Base-by-base conservation (phyloP, 2,888 invertebrate genomes). In the Drosophila limbata region DNA sequence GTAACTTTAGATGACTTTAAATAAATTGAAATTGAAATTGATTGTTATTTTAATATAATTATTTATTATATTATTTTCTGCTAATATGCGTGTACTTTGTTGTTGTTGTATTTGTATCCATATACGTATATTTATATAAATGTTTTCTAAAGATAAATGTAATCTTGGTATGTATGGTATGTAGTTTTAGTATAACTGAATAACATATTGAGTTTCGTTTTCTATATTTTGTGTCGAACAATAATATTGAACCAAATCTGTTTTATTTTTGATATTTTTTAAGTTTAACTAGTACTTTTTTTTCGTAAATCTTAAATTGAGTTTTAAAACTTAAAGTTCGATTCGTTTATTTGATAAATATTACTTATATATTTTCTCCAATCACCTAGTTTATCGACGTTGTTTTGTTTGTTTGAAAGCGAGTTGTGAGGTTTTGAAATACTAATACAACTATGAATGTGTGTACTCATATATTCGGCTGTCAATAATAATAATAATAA, bases 11-110 rank as follows among this genome's bases (percentile, higher is more conserved):
- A 15, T 10, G 17, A 40, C 3, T 47, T 17, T 19, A 19, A 40
- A 17, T 17, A 9, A 40, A n/a, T 44, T n/a, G 8, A 25, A 40
- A 50, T 6, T n/a, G 8, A 25, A 40, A 50, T 6, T 4, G 2
- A 11, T 15, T 21, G 50, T n/a, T 51, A 31, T 19, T 44, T 64
- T 51, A 67, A 60, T 77, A 73, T 52, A 48, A 65, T 84, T 70
- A 78, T 80, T 71, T 88, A 81, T 77, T 87, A 66, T 45, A 70
- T 74, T 79, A 73, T 79, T 79, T 79, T 86, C 67, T 81, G 89
- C 89, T 84, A 84, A 72, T 89, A 86, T 88, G 86, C 77, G 67
- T 73, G 87, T 85, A 79, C 68, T 70, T 73, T 88, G 74, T 72
- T 87, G 72, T 81, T 71, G 48, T 60, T 67, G 57, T 73, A n/a